Evolutionary conservation across 2,888 invertebrate genomes (phyloP), one percentile per base, ranked within the genome.

Genomic region (Phlogophora meticulosa): DNA sequence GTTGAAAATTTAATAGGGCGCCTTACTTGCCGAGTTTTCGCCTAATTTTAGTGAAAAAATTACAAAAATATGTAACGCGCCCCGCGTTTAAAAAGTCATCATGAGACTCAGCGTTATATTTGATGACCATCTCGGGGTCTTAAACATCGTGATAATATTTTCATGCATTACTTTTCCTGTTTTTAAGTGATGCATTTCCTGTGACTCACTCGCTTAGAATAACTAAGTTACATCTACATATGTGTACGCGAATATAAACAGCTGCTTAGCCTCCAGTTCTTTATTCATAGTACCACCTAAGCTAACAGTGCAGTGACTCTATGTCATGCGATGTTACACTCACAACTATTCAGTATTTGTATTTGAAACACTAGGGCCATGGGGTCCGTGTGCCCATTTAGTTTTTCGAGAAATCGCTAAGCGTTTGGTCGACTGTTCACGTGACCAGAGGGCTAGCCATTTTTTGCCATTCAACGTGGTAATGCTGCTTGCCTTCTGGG

Each of bases 131-230:
- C 7, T 15, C n/a, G 24, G 24, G 0, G 42, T 56, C 10, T 5
- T 28, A 17, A 2, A 22, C n/a, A 55, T 40, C 24, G 38, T 58
- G 22, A 40, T 55, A 15, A 36, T 32, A 53, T 58, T 60, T 62
- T 52, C 20, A 36, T 61, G 17, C 22, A 20, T 24, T 58, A 57
- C 17, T 73, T 76, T 73, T 71, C 65, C 43, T 59, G 58, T 34
- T 60, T 24, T 43, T 57, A 20, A 42, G 17, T 62, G 43, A 60
- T 69, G 60, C 62, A 52, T 72, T 72, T 64, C 59, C 56, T 65
- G 28, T 73, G 62, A 62, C 67, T 68, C 66, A 78, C 42, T 52
- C 62, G 59, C 56, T 40, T 63, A 52, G 67, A 73, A 64, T 53
- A 65, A 59, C n/a, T 38, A 65, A 60, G 36, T 73, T 59, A 49